Percentiles rank a stretch among this genome's conserved stretches.
These are phyloP conservation scores for Entomobrya proxima DNA, from an alignment of 2,888 invertebrate species.

Conservation along the genomic window DNA sequence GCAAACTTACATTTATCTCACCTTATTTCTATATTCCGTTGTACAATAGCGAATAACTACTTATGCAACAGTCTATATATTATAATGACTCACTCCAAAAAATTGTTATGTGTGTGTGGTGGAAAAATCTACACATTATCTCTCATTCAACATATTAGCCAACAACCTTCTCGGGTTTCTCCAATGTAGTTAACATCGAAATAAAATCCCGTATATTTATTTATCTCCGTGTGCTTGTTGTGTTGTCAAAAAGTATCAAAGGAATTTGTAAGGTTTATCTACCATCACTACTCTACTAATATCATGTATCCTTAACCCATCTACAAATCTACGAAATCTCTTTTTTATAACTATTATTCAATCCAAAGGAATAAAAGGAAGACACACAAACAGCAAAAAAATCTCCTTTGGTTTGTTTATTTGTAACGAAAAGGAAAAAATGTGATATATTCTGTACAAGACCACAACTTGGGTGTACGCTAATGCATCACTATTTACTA, in stretches of 20 bases:
- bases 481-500: conserved; percentile 29
- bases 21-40: not conserved
- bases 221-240: not conserved
- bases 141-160: not conserved
- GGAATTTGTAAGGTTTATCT: conserved; percentile 14
- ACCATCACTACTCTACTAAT: not conserved
- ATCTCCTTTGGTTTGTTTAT: not conserved
- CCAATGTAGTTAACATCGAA: conserved; percentile 13
- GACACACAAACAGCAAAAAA: not conserved
- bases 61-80: not conserved
- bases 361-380: not conserved
- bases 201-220: not conserved
- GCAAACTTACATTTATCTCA: not conserved
- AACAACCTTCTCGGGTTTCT: conserved; percentile 16
- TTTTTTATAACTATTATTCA: not conserved
- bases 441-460: not conserved
- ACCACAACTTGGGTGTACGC: not conserved
- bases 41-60: not conserved
- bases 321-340: not conserved
- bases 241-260: conserved; percentile 3
- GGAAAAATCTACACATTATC: conserved; percentile 2
- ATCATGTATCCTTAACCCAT: not conserved
- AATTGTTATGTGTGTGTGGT: conserved; percentile 4
- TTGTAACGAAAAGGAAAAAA: not conserved
- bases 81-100: not conserved